A percentile compares a stretch with the other conserved stretches of the same genome.
Conservation (phyloP, 1,140 invertebrate species). For the Berghia stephanieae region DNA sequence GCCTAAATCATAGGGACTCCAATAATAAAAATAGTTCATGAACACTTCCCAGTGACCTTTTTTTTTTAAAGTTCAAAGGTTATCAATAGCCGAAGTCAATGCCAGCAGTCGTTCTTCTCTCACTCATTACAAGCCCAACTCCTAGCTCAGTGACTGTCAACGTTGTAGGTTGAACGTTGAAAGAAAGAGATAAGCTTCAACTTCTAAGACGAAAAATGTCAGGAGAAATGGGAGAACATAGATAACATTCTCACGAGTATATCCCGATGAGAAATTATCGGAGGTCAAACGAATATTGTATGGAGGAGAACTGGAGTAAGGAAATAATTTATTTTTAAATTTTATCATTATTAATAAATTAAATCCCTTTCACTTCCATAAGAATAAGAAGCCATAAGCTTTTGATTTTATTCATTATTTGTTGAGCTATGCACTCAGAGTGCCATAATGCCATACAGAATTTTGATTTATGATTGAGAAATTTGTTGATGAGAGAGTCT, state of each 20-base stretch:
- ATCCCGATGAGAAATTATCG: slow-evolving; percentile 73
- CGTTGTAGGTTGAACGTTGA: too few species aligned
- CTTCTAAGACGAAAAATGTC: too few species aligned
- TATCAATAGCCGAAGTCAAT: too few species aligned
- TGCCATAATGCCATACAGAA: neutral
- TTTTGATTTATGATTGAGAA: neutral
- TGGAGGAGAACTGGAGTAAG: slow-evolving; percentile 75
- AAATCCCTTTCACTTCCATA: neutral
- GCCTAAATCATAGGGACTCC: too few species aligned
- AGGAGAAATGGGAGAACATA: slow-evolving; percentile 71
- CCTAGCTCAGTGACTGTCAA: too few species aligned
- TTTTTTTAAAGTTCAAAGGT: too few species aligned
- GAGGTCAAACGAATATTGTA: slow-evolving; percentile 83
- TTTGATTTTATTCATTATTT: neutral
- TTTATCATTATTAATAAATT: neutral
- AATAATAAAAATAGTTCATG: too few species aligned
- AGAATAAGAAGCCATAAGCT: neutral
- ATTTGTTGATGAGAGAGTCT: neutral
- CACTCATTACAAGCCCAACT: too few species aligned
- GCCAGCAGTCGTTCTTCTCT: too few species aligned
- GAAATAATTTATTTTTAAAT: slow-evolving; percentile 21
- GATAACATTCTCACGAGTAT: slow-evolving; percentile 74
- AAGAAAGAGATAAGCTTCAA: too few species aligned
- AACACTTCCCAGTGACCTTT: too few species aligned
- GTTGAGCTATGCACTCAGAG: neutral